Evolutionary conservation across 2,797 vertebrate genomes (phyloP), one percentile per base, ranked within the genome.

Genomic region (Todus mexicanus): DNA sequence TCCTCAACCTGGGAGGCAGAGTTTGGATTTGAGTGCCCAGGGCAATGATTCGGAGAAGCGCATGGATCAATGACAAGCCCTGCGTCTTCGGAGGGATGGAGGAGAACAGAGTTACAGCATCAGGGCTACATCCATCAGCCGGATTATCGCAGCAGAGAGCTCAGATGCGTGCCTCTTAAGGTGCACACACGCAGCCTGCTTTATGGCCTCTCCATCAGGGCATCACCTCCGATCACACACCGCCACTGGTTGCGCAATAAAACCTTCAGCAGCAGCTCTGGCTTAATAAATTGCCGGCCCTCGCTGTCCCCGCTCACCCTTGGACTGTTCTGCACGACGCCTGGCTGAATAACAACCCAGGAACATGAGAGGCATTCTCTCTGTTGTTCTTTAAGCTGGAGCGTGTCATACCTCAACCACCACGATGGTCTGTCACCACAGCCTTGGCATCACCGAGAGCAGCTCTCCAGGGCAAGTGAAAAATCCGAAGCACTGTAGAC

Each of bases 401-500:
- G 51, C 3, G 12, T 6, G 13, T 61, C 48, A 1, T 38, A 40
- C 69, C 53, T 59, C 51, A 8, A 1, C n/a, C 35, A 14, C 22
- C 22, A 22, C 45, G 33, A 48, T 51, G 56, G 5, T 45, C 31
- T 42, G 37, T 25, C 45, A 12, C 54, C 37, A 1, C 7, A 1
- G 47, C 77, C 57, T 51, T 37, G 43, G 57, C 25, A 56, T 45
- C 33, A 20, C n/a, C 0, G 1, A 2, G 5, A 2, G 4, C 83
- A 48, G 65, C 43, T 70, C 69, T 45, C 53, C 56, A 20, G 72
- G 61, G 33, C 15, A 48, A 50, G 15, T 1, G 11, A 31, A 22
- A 17, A 31, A 15, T 2, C 38, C 2, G 1, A 56, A 38, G 5
- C 6, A 0, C 31, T 7, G 35, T 0, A 33, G 31, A n/a, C 47